phyloP scores from a whole-genome alignment of 2,113 vertebrate genomes.

The Paralichthys olivaceus region DNA sequence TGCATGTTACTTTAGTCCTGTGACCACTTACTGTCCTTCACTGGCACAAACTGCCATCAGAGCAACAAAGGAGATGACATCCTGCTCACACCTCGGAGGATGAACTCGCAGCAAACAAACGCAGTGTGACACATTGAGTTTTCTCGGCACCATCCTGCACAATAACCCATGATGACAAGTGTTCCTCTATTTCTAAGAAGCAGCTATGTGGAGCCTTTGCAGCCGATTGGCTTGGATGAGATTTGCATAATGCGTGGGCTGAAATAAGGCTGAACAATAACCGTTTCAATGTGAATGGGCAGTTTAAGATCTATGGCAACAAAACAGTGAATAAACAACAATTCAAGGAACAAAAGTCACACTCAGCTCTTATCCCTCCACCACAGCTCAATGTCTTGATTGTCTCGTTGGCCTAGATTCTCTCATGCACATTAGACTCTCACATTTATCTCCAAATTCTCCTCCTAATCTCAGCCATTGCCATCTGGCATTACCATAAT shows the following conservation, averaged over 20 bases:
- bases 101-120: slow-evolving; percentile 14
- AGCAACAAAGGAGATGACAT: slow-evolving; percentile 31
- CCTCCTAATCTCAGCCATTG: slow-evolving; percentile 47
- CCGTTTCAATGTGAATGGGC: slow-evolving; percentile 49
- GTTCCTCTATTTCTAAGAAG: slow-evolving; percentile 37
- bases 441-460: slow-evolving; percentile 53
- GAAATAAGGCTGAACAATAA: slow-evolving; percentile 61
- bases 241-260: slow-evolving; percentile 65
- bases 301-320: slow-evolving; percentile 69
- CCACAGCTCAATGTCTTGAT: slow-evolving; percentile 50
- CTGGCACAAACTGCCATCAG: background rate
- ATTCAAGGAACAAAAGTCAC: slow-evolving; percentile 58
- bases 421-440: slow-evolving; percentile 20
- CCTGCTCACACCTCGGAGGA: slow-evolving; percentile 35
- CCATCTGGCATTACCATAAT: slow-evolving; percentile 37
- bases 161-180: slow-evolving; percentile 49
- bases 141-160: slow-evolving; percentile 11
- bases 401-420: slow-evolving; percentile 53
- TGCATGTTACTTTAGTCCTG: background rate
- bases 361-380: slow-evolving; percentile 44
- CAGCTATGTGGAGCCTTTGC: slow-evolving; percentile 35
- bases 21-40: background rate
- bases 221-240: slow-evolving; percentile 52
- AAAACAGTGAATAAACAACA: slow-evolving; percentile 65
- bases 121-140: slow-evolving; percentile 10